Evolutionary conservation across 2,888 invertebrate species (phyloP).

Genomic region (Sthenelais limicola): DNA sequence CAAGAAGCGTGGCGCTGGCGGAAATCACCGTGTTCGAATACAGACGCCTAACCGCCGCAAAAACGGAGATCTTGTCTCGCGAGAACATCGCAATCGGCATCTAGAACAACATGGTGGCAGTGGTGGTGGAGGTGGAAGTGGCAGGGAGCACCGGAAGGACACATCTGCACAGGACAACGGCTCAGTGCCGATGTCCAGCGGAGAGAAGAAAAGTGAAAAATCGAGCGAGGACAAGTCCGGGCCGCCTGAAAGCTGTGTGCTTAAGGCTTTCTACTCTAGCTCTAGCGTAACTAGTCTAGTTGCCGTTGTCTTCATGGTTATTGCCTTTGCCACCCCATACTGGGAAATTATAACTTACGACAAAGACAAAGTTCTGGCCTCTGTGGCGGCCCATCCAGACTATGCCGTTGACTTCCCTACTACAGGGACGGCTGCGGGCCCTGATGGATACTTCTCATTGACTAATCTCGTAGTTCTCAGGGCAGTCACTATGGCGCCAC

Average conservation of each 20-base stretch:
- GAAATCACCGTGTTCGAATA: not conserved
- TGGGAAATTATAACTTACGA: constrained; percentile 37
- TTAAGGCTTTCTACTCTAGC: constrained; percentile 19
- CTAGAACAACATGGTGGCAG: constrained; percentile 14
- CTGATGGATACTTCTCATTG: constrained; percentile 22
- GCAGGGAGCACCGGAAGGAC: not conserved
- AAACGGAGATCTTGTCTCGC: too few species aligned
- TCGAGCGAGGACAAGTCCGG: not conserved
- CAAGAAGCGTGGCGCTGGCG: constrained; percentile 3
- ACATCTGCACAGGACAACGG: constrained; percentile 4
- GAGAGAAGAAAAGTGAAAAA: not conserved
- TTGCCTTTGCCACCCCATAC: constrained; percentile 24
- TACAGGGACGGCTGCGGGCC: not conserved
- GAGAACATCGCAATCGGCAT: too few species aligned
- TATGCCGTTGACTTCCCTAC: not conserved
- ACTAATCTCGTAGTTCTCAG: not conserved
- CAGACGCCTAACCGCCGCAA: constrained; percentile 10
- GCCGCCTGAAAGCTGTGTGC: not conserved
- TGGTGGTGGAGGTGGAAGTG: not conserved
- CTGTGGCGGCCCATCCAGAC: not conserved
- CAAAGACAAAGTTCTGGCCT: constrained; percentile 17
- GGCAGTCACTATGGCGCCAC: not conserved
- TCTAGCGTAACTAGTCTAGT: constrained; percentile 8
- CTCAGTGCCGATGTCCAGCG: constrained; percentile 18
- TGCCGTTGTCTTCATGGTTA: constrained; percentile 26